Evolutionary conservation across 2,113 vertebrate genomes (phyloP).

Genomic region (Cavia aperea): DNA sequence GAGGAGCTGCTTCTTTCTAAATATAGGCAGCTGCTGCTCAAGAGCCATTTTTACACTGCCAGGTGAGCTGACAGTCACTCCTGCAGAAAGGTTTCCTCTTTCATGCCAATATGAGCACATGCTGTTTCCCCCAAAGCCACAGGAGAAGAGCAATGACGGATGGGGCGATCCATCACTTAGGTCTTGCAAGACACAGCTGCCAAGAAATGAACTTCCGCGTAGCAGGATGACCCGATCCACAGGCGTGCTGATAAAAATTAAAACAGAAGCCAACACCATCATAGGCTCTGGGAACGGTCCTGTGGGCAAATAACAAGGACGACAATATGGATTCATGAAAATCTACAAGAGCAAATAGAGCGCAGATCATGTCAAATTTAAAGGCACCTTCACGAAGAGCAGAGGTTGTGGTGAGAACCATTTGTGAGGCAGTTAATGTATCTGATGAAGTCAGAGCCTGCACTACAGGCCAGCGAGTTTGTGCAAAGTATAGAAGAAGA

Average conservation of each 20-base stretch:
- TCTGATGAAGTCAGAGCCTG: not conserved
- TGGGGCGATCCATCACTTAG: not conserved
- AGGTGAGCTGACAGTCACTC: not conserved
- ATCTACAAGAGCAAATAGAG: not conserved
- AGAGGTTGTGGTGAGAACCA: not conserved
- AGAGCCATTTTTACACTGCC: not conserved
- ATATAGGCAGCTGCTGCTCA: not conserved
- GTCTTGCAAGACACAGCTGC: not conserved
- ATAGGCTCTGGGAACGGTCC: not conserved
- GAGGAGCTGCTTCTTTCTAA: not conserved
- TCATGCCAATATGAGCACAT: not conserved
- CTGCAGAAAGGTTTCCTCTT: not conserved
- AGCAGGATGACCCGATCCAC: rapidly evolving
- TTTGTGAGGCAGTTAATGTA: no score
- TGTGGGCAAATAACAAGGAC: not conserved
- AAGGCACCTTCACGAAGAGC: not conserved
- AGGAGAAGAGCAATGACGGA: not conserved
- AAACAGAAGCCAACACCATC: not conserved
- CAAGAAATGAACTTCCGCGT: not conserved
- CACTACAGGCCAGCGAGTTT: not conserved
- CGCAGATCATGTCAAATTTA: not conserved
- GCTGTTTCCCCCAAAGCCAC: not conserved
- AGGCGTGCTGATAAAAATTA: not conserved
- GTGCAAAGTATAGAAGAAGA: not conserved
- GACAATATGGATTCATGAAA: not conserved